phyloP scores from a whole-genome alignment of 2,888 invertebrate species.

The Pseudolycoriella hygida region DNA sequence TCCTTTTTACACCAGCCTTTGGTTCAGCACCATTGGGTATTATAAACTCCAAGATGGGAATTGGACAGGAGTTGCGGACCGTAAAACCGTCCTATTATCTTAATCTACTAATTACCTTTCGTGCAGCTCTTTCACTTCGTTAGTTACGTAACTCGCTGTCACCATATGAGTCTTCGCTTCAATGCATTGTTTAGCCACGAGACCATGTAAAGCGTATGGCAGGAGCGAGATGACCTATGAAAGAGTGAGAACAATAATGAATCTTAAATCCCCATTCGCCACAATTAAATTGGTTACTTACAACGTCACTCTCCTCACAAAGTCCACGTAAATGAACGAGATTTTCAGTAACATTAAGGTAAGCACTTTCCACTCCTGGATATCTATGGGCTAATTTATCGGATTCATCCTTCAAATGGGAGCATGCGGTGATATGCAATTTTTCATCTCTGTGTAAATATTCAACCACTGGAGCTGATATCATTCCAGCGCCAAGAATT shows the following conservation, averaged over 20 bases:
- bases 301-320: constrained; percentile 55
- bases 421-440: constrained; percentile 72
- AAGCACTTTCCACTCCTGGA: constrained; percentile 59
- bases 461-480: constrained; percentile 86
- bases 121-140: constrained; percentile 64
- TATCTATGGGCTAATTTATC: constrained; percentile 64
- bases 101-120: constrained; percentile 24
- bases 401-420: constrained; percentile 73
- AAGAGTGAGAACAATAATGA: no score
- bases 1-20: no score
- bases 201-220: constrained; percentile 78
- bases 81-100: no score
- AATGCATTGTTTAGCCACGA: constrained; percentile 74
- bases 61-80: no score
- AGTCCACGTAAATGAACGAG: constrained; percentile 42
- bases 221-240: constrained; percentile 54
- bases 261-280: no score
- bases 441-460: constrained; percentile 73
- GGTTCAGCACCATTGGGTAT: no score
- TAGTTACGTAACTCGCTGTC: constrained; percentile 86
- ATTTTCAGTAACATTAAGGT: constrained; percentile 65
- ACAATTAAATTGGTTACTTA: no score
- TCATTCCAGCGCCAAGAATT: constrained; percentile 89
- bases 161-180: constrained; percentile 79
- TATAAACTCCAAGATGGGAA: no score